Conservation (phyloP, 1,140 invertebrate genomes). For the Drosophila orosa region DNA sequence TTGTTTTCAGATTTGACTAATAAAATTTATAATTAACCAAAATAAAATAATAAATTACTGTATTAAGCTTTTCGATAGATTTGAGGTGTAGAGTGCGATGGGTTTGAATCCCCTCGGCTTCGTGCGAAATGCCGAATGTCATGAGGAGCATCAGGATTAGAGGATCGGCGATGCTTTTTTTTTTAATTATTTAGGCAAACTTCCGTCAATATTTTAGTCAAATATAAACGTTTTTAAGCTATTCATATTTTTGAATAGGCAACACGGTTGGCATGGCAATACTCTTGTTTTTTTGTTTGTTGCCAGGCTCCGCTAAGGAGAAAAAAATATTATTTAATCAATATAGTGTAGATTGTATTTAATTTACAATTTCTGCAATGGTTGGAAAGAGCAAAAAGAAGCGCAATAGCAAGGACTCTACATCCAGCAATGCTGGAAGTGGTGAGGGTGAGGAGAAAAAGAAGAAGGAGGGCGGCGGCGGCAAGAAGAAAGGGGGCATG, state of each 20-base stretch:
- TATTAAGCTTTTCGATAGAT: not conserved
- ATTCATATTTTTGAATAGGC: no score
- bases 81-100: not conserved
- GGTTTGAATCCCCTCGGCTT: not conserved
- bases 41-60: not conserved
- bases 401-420: slow-evolving; percentile 86
- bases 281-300: slow-evolving; percentile 1
- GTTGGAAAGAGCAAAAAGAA: slow-evolving; percentile 85
- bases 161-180: not conserved
- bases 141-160: not conserved
- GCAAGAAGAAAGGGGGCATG: slow-evolving; percentile 87
- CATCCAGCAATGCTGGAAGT: slow-evolving; percentile 83
- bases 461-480: slow-evolving; percentile 84
- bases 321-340: slow-evolving; percentile 22
- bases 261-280: not conserved
- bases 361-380: slow-evolving; percentile 56
- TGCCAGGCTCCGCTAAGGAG: slow-evolving; percentile 1
- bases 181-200: no score
- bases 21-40: not conserved
- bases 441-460: slow-evolving; percentile 84
- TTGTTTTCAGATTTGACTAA: not conserved
- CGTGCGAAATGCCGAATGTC: no score
- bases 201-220: not conserved
- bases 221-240: not conserved
- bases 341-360: not conserved